phyloP scores from a whole-genome alignment of 1,140 invertebrate genomes.

The Drosophila ambigua region DNA sequence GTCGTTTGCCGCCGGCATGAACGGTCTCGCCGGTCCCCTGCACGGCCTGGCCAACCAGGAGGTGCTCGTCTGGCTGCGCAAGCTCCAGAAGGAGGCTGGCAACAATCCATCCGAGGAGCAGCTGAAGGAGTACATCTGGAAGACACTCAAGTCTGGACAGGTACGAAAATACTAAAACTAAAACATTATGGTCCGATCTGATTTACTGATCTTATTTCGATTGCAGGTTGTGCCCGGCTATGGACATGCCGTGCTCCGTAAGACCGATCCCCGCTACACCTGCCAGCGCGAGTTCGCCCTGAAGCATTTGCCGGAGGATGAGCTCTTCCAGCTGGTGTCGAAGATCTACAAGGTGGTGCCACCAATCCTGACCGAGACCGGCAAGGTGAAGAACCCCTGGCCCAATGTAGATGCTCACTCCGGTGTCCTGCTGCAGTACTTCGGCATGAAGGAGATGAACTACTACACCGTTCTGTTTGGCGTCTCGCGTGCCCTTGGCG shows the following conservation, averaged over 20 bases:
- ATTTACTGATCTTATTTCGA: not conserved
- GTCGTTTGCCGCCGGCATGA: conserved; percentile 96
- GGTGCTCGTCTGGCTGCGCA: conserved; percentile 93
- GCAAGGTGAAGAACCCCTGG: conserved; percentile 99
- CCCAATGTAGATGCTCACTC: conserved; percentile 99
- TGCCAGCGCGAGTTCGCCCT: conserved; percentile 98
- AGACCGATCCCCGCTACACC: conserved; percentile 96
- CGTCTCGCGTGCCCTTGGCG: conserved; percentile 96
- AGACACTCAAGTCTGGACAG: conserved; percentile 94
- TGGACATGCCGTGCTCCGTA: conserved; percentile 97
- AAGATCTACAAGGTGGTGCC: conserved; percentile 98
- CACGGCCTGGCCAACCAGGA: conserved; percentile 98
- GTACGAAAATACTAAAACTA: conserved; percentile 11
- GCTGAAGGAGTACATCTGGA: conserved; percentile 97
- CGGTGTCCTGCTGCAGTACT: conserved; percentile 97
- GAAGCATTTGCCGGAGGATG: conserved; percentile 97
- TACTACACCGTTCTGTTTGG: conserved; percentile 99
- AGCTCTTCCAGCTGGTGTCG: conserved; percentile 95
- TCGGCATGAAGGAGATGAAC: conserved; percentile 98
- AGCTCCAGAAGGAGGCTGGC: conserved; percentile 91
- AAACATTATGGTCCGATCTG: not conserved
- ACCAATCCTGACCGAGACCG: conserved; percentile 95
- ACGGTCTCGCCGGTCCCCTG: conserved; percentile 96
- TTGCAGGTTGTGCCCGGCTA: conserved; percentile 97
- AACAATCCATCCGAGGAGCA: conserved; percentile 93